Conservation (phyloP, 2,888 invertebrate genomes). For the Leptinotarsa tumamoca region DNA sequence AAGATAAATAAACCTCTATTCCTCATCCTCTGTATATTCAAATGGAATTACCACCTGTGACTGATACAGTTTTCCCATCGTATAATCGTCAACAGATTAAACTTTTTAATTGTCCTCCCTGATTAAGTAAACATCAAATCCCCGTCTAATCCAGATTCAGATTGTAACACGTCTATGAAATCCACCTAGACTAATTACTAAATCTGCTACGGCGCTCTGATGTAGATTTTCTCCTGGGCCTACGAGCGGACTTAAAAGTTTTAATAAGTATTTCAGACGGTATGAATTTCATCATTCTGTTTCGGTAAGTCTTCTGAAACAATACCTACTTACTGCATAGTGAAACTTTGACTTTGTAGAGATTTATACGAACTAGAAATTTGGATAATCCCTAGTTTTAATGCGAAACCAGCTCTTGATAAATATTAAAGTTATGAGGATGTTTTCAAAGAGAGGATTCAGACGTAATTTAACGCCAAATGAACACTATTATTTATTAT, state of each 20-base stretch:
- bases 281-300: conserved; percentile 32
- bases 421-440: conserved; percentile 6
- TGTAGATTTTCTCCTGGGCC: not conserved
- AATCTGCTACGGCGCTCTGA: conserved; percentile 3
- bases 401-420: conserved; percentile 19
- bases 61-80: not conserved
- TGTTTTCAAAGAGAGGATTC: not conserved
- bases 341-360: conserved; percentile 20
- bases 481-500: not conserved
- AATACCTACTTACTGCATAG: conserved; percentile 31
- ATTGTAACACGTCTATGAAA: conserved; percentile 26
- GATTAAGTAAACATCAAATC: conserved; percentile 34
- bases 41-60: not conserved
- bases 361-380: conserved; percentile 32
- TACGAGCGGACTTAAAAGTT: conserved; percentile 28
- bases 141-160: conserved; percentile 27
- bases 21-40: not conserved
- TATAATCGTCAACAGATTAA: conserved; percentile 8
- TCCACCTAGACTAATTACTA: conserved; percentile 31
- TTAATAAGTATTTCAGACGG: conserved; percentile 36
- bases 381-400: conserved; percentile 29
- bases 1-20: not conserved
- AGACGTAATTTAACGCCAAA: not conserved
- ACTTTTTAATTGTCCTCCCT: conserved; percentile 27
- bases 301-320: conserved; percentile 21